Conservation (phyloP, 2,797 vertebrate species). For the Rallus crepitans region DNA sequence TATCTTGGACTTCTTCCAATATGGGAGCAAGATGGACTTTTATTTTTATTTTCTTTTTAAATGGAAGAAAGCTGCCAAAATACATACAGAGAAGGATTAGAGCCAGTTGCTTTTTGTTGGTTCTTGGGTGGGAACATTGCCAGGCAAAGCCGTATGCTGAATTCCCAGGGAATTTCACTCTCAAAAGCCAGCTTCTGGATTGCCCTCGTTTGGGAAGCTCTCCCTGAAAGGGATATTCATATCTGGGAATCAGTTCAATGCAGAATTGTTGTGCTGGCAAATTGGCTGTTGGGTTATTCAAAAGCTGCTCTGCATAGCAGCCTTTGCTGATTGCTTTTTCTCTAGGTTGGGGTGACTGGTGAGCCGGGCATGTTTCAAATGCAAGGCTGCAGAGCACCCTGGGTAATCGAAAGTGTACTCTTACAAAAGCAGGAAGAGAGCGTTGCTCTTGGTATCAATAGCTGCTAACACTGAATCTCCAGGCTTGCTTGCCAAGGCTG, state of each 20-base stretch:
- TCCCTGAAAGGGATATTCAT: constrained; percentile 67
- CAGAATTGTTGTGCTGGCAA: constrained; percentile 56
- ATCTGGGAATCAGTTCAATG: constrained; percentile 63
- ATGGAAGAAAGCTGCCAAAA: constrained; percentile 68
- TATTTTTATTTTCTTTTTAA: constrained; percentile 63
- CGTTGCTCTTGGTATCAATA: constrained; percentile 40
- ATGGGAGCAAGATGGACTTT: constrained; percentile 51
- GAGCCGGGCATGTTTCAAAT: constrained; percentile 24
- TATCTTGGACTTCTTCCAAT: constrained; percentile 67
- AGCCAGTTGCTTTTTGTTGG: constrained; percentile 57
- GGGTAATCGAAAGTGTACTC: constrained; percentile 48
- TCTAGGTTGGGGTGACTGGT: constrained; percentile 6
- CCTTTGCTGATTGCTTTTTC: not conserved
- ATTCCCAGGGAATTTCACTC: constrained; percentile 66
- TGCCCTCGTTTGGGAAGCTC: constrained; percentile 65
- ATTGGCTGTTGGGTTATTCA: constrained; percentile 48
- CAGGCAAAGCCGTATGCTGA: constrained; percentile 42
- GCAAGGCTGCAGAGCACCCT: constrained; percentile 40
- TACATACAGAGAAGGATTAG: constrained; percentile 39
- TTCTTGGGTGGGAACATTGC: constrained; percentile 32
- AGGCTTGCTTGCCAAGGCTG: constrained; percentile 52
- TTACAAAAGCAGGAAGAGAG: constrained; percentile 54
- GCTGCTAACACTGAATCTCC: constrained; percentile 27
- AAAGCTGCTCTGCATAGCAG: constrained; percentile 12
- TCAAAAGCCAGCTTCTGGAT: constrained; percentile 68